phyloP scores from a whole-genome alignment of 2,797 vertebrate genomes.

The Enteromius trimaculatus region DNA sequence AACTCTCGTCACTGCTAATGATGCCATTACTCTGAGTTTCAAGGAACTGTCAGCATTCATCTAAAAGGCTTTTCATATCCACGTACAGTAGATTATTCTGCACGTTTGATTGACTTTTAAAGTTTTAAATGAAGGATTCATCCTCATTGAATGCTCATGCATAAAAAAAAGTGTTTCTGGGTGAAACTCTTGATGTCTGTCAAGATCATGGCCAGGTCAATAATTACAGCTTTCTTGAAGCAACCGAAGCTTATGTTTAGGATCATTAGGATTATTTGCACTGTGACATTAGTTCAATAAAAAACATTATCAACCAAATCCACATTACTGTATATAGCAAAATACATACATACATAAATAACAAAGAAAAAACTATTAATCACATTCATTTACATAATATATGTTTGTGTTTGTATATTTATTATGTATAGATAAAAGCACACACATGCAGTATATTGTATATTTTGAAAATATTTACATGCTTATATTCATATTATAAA shows the following conservation, averaged over 20 bases:
- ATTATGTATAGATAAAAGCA: too few species aligned
- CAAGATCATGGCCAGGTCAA: not conserved
- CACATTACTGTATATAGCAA: not conserved
- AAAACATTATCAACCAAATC: not conserved
- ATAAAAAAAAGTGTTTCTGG: not conserved
- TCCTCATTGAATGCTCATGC: not conserved
- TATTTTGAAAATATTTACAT: too few species aligned
- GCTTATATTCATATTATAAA: too few species aligned
- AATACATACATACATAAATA: not conserved
- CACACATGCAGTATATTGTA: too few species aligned
- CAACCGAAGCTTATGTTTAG: not conserved
- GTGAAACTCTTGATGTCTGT: not conserved
- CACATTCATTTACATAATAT: too few species aligned
- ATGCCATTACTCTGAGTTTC: slow-evolving; percentile 17
- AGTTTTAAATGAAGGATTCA: not conserved
- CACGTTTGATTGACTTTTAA: slow-evolving; percentile 9
- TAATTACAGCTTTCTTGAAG: not conserved
- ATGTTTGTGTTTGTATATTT: too few species aligned
- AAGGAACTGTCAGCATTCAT: slow-evolving; percentile 1
- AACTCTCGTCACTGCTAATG: slow-evolving; percentile 15
- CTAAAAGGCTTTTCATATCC: not conserved
- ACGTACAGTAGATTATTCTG: not conserved
- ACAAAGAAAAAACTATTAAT: too few species aligned
- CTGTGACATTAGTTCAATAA: not conserved
- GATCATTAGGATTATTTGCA: not conserved